Evolutionary conservation across 2,113 vertebrate genomes (phyloP).

Genomic region (Cynoglossus semilaevis): DNA sequence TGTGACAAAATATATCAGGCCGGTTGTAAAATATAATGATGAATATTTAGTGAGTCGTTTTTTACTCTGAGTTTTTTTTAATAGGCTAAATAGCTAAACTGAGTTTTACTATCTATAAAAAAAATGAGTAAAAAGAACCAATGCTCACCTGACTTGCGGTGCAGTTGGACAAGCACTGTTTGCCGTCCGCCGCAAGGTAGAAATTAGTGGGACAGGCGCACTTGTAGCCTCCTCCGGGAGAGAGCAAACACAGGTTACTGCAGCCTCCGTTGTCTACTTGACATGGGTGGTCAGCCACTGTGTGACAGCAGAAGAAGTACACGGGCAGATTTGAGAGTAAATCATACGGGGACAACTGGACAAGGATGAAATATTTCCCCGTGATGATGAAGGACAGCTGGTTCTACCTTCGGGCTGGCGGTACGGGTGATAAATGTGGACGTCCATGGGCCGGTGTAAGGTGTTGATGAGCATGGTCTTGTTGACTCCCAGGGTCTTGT

Average conservation of each 20-base stretch:
- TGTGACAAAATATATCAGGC: too few relatives aligned
- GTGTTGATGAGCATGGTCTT: conserved; percentile 91
- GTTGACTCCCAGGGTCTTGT: conserved; percentile 87
- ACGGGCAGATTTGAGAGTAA: not conserved
- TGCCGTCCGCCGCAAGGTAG: conserved; percentile 88
- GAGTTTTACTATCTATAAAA: too few relatives aligned
- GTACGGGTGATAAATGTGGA: conserved; percentile 92
- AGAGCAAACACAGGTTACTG: conserved; percentile 95
- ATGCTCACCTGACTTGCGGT: conserved; percentile 91
- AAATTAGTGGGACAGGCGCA: conserved; percentile 98
- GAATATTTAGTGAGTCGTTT: too few relatives aligned
- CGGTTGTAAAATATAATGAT: too few relatives aligned
- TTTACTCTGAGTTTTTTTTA: too few relatives aligned
- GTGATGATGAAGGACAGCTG: not conserved
- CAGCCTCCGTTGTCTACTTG: conserved; percentile 90
- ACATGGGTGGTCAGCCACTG: conserved; percentile 91
- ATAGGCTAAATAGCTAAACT: too few relatives aligned
- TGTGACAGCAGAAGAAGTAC: not conserved
- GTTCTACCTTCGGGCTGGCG: conserved; percentile 88
- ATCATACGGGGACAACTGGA: not conserved
- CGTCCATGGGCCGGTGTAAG: conserved; percentile 92
- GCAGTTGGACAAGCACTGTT: conserved; percentile 95
- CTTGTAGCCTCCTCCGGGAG: conserved; percentile 86
- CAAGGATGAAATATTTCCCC: not conserved
- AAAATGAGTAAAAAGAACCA: not conserved